These are phyloP conservation scores for Drosophila athabasca DNA, from an alignment of 1,140 invertebrate species.

Conservation along the genomic window DNA sequence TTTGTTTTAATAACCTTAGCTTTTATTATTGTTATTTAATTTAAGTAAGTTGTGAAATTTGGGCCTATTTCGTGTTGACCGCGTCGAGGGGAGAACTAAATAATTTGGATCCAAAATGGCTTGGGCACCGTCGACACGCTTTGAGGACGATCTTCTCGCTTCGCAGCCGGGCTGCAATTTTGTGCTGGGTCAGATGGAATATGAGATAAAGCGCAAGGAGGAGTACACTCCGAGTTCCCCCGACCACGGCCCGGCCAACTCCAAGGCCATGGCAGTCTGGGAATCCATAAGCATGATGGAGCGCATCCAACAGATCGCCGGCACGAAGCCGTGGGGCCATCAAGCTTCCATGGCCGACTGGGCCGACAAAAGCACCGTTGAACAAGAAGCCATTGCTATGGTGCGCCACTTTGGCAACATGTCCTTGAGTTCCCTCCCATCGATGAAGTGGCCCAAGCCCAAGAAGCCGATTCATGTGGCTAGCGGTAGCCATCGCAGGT, in stretches of 20 bases:
- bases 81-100: not conserved
- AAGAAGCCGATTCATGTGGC: slow-evolving; percentile 22
- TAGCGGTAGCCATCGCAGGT: slow-evolving; percentile 11
- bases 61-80: slow-evolving; percentile 7
- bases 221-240: slow-evolving; percentile 48
- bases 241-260: not conserved
- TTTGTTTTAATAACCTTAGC: not conserved
- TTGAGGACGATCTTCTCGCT: slow-evolving; percentile 72
- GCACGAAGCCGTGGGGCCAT: slow-evolving; percentile 65
- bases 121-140: slow-evolving; percentile 65
- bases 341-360: slow-evolving; percentile 65
- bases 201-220: slow-evolving; percentile 23
- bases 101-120: slow-evolving; percentile 41
- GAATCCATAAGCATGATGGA: slow-evolving; percentile 60
- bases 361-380: slow-evolving; percentile 58
- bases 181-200: slow-evolving; percentile 50
- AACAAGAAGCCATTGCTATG: slow-evolving; percentile 65
- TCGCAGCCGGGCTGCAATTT: slow-evolving; percentile 57
- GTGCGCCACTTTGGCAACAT: slow-evolving; percentile 70
- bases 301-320: slow-evolving; percentile 63
- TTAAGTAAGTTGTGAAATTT: not conserved
- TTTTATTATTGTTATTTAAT: no score
- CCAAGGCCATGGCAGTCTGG: slow-evolving; percentile 28
- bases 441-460: slow-evolving; percentile 4
- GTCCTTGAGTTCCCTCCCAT: slow-evolving; percentile 2